Percentiles rank a stretch among this genome's conserved stretches.
phyloP scores from a whole-genome alignment of 2,113 vertebrate species.

The Sitta europaea region DNA sequence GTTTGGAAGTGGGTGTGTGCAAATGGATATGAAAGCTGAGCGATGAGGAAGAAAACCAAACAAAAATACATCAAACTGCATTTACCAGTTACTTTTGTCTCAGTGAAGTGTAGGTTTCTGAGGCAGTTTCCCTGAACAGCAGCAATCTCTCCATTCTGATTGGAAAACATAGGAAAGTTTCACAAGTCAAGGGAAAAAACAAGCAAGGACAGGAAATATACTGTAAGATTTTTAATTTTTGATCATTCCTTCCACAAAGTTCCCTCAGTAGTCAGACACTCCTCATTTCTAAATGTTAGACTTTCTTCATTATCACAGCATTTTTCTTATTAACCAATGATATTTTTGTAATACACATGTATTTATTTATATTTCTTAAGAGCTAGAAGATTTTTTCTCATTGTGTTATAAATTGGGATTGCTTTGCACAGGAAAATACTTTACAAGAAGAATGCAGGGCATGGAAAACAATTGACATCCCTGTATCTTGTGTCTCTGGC shows the following conservation, averaged over 20 bases:
- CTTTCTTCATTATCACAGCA: neutral
- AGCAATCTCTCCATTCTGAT: neutral
- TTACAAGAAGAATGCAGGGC: neutral
- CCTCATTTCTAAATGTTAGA: neutral
- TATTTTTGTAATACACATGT: neutral
- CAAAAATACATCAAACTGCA: neutral
- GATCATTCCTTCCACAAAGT: neutral
- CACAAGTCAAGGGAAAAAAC: neutral
- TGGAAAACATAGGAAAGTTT: conserved; percentile 11
- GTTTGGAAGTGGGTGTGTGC: neutral
- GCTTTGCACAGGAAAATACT: neutral
- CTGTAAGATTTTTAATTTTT: neutral
- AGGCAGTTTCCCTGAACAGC: neutral
- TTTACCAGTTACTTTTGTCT: neutral
- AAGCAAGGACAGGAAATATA: neutral
- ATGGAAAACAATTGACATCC: neutral
- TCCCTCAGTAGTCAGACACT: neutral
- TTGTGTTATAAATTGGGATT: neutral
- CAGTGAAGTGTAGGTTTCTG: neutral
- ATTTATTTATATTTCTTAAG: neutral
- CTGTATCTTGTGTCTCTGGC: neutral
- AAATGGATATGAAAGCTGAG: neutral
- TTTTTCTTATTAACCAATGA: neutral
- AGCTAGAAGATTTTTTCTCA: neutral
- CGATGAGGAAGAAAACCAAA: neutral